Conservation (phyloP, 2,113 vertebrate genomes). For the Melanerpes formicivorus region DNA sequence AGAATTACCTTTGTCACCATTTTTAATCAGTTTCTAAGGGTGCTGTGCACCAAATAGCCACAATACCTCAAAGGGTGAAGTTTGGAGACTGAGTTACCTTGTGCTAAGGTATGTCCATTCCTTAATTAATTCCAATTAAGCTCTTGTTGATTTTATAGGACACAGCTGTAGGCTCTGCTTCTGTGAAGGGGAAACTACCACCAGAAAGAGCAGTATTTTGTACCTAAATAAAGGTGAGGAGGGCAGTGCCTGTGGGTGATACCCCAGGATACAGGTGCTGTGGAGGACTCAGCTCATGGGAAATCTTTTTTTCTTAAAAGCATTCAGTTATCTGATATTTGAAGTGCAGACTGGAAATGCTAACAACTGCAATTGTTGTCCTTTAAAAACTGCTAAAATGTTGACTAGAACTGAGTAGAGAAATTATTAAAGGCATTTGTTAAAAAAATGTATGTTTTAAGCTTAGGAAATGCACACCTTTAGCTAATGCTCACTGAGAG, state of each 20-base stretch:
- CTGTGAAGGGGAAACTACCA: not conserved
- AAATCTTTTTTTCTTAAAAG: not conserved
- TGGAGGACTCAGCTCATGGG: not conserved
- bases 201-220: not conserved
- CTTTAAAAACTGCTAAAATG: not conserved
- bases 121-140: not conserved
- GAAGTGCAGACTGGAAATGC: not conserved
- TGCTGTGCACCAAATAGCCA: not conserved
- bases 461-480: not conserved
- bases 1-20: not conserved
- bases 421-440: not conserved
- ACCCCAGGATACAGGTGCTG: not conserved
- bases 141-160: not conserved
- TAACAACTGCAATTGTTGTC: not conserved
- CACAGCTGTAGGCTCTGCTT: not conserved
- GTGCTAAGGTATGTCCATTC: not conserved
- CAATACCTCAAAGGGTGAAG: slow-evolving; percentile 4
- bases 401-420: not conserved
- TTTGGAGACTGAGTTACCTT: not conserved
- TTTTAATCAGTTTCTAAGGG: slow-evolving; percentile 7
- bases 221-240: not conserved
- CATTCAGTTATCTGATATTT: not conserved
- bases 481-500: not conserved
- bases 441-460: not conserved
- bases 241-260: not conserved